A percentile compares a stretch with the other conserved stretches of the same genome.
These are phyloP conservation scores for Mirounga angustirostris DNA, from an alignment of 2,113 vertebrate genomes.

Conservation along the genomic window DNA sequence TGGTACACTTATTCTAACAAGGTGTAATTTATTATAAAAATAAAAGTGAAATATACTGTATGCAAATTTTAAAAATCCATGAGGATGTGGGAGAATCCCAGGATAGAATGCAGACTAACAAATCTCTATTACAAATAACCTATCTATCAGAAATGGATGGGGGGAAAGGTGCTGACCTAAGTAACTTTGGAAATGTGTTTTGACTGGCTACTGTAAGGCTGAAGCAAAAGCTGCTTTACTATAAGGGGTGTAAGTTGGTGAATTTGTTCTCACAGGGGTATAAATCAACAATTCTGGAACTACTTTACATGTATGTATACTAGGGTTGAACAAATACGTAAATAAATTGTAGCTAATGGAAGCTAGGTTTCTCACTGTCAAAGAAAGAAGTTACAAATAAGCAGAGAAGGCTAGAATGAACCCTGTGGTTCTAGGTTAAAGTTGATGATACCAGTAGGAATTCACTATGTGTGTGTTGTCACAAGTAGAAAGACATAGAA, in stretches of 20 bases:
- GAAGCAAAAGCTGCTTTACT: not conserved
- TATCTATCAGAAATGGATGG: not conserved
- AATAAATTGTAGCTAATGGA: not conserved
- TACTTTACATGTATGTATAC: not conserved
- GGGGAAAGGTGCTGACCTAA: not conserved
- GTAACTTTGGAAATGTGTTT: not conserved
- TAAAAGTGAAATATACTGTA: not conserved
- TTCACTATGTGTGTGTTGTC: not conserved
- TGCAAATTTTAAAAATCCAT: not conserved
- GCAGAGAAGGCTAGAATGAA: not conserved
- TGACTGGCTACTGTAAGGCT: not conserved
- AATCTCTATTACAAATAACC: not conserved
- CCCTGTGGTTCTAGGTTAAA: not conserved
- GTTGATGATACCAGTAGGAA: not conserved
- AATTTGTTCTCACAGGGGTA: not conserved
- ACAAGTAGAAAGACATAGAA: not conserved
- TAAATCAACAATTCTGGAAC: constrained; percentile 10
- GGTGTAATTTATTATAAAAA: not conserved
- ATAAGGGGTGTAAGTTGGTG: not conserved
- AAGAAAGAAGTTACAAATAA: not conserved
- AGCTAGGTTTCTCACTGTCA: not conserved
- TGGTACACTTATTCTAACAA: not conserved
- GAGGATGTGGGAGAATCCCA: not conserved
- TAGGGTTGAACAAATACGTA: not conserved
- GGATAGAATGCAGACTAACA: not conserved